Evolutionary conservation across 2,113 vertebrate genomes (phyloP).

Genomic region (Phasianus colchicus): DNA sequence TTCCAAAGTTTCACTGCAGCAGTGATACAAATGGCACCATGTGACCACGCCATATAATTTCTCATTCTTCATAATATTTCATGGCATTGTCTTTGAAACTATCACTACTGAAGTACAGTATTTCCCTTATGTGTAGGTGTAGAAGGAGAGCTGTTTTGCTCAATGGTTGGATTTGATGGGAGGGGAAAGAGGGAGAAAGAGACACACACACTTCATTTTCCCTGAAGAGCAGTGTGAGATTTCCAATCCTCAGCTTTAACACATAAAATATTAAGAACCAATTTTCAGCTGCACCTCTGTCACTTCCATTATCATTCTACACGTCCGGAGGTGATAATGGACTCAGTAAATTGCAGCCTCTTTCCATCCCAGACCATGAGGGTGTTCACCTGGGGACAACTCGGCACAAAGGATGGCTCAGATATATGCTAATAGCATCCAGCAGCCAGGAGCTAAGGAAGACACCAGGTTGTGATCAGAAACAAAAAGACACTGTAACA

Average conservation of each 20-base stretch:
- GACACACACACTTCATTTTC: conserved; percentile 76
- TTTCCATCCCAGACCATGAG: conserved; percentile 75
- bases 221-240: conserved; percentile 83
- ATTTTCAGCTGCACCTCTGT: conserved; percentile 92
- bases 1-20: neutral
- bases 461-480: conserved; percentile 34
- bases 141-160: conserved; percentile 40
- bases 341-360: conserved; percentile 83
- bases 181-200: neutral
- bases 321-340: conserved; percentile 90
- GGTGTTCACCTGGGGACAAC: conserved; percentile 76
- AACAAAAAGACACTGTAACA: conserved; percentile 2
- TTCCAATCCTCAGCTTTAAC: conserved; percentile 80
- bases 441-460: conserved; percentile 28
- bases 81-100: conserved; percentile 4
- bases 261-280: conserved; percentile 97
- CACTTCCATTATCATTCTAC: conserved; percentile 88
- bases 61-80: neutral
- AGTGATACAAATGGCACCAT: neutral
- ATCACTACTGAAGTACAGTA: neutral
- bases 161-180: conserved; percentile 31
- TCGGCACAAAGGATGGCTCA: conserved; percentile 72
- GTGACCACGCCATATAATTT: neutral
- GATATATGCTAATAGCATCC: conserved; percentile 76
- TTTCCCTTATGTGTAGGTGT: conserved; percentile 34